phyloP scores from a whole-genome alignment of 1,140 invertebrate genomes.

The Sinella curviseta region DNA sequence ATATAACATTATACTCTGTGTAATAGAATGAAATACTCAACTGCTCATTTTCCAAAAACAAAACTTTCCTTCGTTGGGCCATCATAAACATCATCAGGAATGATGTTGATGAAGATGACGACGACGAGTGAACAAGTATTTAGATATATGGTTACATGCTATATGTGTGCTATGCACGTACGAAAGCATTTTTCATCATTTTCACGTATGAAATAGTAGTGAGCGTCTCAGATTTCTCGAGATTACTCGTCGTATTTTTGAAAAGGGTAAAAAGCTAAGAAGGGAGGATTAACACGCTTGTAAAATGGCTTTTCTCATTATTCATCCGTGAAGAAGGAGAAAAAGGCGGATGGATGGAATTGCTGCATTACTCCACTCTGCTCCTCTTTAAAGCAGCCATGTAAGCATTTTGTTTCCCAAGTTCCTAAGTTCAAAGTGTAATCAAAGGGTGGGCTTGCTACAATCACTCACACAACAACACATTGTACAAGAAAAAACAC shows the following conservation, averaged over 20 bases:
- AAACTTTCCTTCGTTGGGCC: not conserved
- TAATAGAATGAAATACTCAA: not conserved
- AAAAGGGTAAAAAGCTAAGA: constrained; percentile 6
- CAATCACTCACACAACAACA: constrained; percentile 1
- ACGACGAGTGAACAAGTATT: not conserved
- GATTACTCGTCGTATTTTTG: not conserved
- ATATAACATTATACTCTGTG: too few species aligned
- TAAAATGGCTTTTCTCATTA: constrained; percentile 48
- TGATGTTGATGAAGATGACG: not conserved
- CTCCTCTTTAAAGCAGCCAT: too few species aligned
- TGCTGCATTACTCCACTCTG: too few species aligned
- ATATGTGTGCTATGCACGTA: not conserved
- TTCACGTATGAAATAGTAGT: not conserved
- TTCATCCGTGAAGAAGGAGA: constrained; percentile 42
- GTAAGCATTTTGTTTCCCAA: too few species aligned
- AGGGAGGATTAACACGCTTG: constrained; percentile 41
- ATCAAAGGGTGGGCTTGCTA: constrained; percentile 20
- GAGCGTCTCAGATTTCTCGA: not conserved
- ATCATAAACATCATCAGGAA: not conserved
- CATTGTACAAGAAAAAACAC: not conserved
- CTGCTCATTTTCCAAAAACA: not conserved
- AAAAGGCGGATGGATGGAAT: constrained; percentile 17
- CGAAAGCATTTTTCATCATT: not conserved
- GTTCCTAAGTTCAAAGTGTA: not conserved
- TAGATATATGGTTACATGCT: not conserved